phyloP scores from a whole-genome alignment of 1,140 invertebrate genomes.

The Atta colombica region DNA sequence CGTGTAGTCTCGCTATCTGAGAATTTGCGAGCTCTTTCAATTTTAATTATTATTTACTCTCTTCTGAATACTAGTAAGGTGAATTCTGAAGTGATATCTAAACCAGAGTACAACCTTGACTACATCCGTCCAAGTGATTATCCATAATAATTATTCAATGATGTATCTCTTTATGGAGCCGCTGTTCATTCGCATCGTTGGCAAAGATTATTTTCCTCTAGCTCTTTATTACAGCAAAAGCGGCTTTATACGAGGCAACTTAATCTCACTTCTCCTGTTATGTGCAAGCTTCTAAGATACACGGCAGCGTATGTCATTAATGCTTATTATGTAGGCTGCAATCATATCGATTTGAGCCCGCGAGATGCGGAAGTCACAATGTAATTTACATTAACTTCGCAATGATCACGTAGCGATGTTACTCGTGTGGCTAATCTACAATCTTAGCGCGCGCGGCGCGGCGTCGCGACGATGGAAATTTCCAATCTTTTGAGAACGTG shows the following conservation, averaged over 20 bases:
- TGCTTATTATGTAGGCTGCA: constrained; percentile 50
- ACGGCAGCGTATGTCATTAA: constrained; percentile 19
- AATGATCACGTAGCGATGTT: constrained; percentile 38
- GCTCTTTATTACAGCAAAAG: constrained; percentile 5
- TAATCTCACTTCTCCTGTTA: background rate
- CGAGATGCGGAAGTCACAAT: constrained; percentile 21
- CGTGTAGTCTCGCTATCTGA: constrained; percentile 40
- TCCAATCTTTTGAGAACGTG: constrained; percentile 59
- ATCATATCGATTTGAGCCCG: constrained; percentile 20
- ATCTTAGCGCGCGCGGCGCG: constrained; percentile 42
- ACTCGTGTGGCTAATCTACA: constrained; percentile 36
- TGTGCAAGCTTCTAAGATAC: background rate
- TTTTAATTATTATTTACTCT: constrained; percentile 65
- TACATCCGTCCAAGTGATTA: constrained; percentile 34
- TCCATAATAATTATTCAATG: constrained; percentile 36
- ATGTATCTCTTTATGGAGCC: constrained; percentile 50
- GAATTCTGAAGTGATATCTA: background rate
- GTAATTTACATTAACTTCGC: constrained; percentile 30
- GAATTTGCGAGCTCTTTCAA: constrained; percentile 6
- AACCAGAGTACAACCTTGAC: constrained; percentile 14
- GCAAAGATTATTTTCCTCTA: constrained; percentile 32
- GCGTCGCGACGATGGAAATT: constrained; percentile 50
- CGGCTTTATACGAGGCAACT: background rate
- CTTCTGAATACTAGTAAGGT: constrained; percentile 21
- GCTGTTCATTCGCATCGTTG: constrained; percentile 40